These are phyloP conservation scores for Felis chaus DNA, from an alignment of 2,113 vertebrate genomes.

Conservation along the genomic window DNA sequence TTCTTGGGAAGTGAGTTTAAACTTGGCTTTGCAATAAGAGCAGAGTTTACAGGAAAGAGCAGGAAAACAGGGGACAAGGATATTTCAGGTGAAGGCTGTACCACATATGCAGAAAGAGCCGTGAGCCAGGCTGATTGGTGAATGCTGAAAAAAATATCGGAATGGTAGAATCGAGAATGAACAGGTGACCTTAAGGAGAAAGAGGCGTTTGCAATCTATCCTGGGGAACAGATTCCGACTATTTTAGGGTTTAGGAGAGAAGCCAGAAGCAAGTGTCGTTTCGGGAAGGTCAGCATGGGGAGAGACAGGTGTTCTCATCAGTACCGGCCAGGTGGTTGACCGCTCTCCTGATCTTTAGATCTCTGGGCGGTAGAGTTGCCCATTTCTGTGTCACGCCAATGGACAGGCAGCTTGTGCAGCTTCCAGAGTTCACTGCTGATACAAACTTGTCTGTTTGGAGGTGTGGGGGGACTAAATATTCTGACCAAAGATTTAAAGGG, in stretches of 20 bases:
- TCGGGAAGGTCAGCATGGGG: not conserved
- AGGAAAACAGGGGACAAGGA: not conserved
- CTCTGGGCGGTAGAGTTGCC: not conserved
- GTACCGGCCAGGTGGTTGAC: not conserved
- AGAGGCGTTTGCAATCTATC: not conserved
- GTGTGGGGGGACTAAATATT: not conserved
- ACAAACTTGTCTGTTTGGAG: not conserved
- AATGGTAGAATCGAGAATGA: not conserved
- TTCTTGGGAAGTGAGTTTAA: not conserved
- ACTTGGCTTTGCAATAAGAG: not conserved
- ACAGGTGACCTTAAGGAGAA: not conserved
- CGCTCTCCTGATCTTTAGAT: not conserved
- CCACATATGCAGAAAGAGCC: not conserved
- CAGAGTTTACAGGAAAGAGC: not conserved
- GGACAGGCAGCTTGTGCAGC: not conserved
- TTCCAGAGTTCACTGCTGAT: not conserved
- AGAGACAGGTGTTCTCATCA: not conserved
- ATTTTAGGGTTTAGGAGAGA: not conserved
- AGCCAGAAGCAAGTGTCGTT: not conserved
- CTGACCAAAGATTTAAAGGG: not conserved
- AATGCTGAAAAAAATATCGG: not conserved
- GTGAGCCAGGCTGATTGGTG: not conserved
- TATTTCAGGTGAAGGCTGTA: too few species aligned
- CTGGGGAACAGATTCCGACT: not conserved
- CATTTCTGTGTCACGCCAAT: not conserved